phyloP scores from a whole-genome alignment of 2,113 vertebrate genomes.

The Ictalurus furcatus region DNA sequence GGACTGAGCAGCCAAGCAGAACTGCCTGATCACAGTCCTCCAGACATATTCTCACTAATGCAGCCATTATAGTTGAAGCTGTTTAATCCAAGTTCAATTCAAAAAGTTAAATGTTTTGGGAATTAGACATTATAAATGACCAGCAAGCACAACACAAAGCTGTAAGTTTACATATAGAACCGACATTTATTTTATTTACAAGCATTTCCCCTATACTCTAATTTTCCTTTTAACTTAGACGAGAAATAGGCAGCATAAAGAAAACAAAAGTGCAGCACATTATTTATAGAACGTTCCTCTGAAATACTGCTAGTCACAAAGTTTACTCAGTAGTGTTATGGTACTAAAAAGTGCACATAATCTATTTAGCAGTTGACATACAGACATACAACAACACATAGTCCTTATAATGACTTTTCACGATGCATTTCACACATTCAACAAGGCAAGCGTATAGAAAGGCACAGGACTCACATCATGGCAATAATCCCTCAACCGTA shows the following conservation, averaged over 20 bases:
- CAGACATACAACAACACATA: conserved; percentile 76
- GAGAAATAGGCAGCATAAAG: conserved; percentile 50
- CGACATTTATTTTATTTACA: conserved; percentile 87
- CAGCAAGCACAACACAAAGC: conserved; percentile 18
- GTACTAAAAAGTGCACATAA: conserved; percentile 79
- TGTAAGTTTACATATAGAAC: conserved; percentile 63
- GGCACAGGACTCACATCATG: conserved; percentile 90
- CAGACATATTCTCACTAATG: not conserved
- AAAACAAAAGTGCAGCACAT: conserved; percentile 66
- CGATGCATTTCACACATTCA: conserved; percentile 87
- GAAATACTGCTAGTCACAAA: conserved; percentile 78
- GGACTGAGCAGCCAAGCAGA: not conserved
- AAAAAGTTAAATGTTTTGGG: not conserved
- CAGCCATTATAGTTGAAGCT: not conserved
- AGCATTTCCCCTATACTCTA: conserved; percentile 80
- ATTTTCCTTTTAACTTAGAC: conserved; percentile 54
- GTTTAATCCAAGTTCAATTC: not conserved
- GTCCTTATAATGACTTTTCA: conserved; percentile 72
- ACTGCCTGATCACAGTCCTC: not conserved
- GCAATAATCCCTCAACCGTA: conserved; percentile 63
- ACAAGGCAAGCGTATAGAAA: conserved; percentile 91
- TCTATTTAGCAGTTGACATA: conserved; percentile 75
- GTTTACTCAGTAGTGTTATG: conserved; percentile 88
- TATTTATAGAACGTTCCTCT: conserved; percentile 75
- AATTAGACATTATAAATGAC: not conserved